Base-by-base conservation (phyloP, 2,888 invertebrate genomes). In the Platycheirus rosarum region DNA sequence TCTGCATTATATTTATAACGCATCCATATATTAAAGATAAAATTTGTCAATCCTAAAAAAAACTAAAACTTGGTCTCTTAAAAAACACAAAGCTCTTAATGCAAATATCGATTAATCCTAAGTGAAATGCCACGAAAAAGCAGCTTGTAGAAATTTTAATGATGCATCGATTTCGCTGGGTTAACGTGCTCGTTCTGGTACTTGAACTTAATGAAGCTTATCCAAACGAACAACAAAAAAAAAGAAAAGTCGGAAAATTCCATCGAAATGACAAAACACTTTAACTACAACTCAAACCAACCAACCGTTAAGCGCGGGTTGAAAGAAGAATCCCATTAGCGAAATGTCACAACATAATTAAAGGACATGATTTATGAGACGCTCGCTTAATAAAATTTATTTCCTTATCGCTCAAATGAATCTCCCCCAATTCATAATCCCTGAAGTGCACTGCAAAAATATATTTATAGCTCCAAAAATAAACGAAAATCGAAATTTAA, bases 291-390 rank as follows among this genome's bases (percentile, higher is more conserved):
- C 18, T 37, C 9, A 18, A 46, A 18, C 18, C 46, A 20, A 23
- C 11, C 23, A 60, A 26, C 14, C 29, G 18, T 44, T 60, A 26
- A n/a, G n/a, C 29, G 40, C 16, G 60, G 44, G 16, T 60, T 60
- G 60, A 60, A 44, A 29, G 60, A 20, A 63, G 53, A 78, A 68
- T 66, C 49, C 73, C 62, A 68, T 68, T 73, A 68, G 40, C 40
- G 23, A 62, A 68, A 32, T 65, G 79, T 75, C 79, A 69, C 29
- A 40, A 16, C 16, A 60, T 75, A 69, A 69, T 70, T 57, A 74
- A 29, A 37, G 6, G 8, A 51, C 16, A 35, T 74, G 74, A 79
- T 79, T 74, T 69, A 79, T 69, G 68, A 49, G 35, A 8, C 8
- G 9, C 16, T 18, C 53, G 14, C 57, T 68, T 48, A 70, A 63